Evolutionary conservation across 1,140 invertebrate genomes (phyloP).

Genomic region (Hylaeus volcanicus): DNA sequence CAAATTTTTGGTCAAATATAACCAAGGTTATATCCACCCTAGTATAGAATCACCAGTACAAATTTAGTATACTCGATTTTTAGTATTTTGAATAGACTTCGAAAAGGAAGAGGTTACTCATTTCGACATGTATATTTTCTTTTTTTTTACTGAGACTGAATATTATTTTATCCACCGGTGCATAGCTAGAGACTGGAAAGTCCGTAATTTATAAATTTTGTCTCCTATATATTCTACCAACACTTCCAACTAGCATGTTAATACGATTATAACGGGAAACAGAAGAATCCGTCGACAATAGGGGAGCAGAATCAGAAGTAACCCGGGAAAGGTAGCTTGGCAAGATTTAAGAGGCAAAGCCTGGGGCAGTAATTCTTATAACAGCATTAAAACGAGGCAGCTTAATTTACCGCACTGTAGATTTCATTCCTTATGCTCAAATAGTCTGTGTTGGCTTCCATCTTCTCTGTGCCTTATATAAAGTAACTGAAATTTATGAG

Average conservation of each 20-base stretch:
- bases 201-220: no score
- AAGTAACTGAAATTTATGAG: not conserved
- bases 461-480: conserved; percentile 25
- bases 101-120: no score
- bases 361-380: conserved; percentile 77
- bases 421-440: conserved; percentile 75
- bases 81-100: no score
- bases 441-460: conserved; percentile 46
- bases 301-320: conserved; percentile 36
- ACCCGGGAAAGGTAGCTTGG: conserved; percentile 32
- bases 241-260: not conserved
- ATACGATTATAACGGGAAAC: conserved; percentile 41
- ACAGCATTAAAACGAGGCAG: conserved; percentile 79
- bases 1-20: no score
- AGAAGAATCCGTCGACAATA: conserved; percentile 36
- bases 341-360: conserved; percentile 51
- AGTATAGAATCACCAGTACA: no score
- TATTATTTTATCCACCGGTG: no score
- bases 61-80: no score
- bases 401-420: conserved; percentile 80
- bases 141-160: no score
- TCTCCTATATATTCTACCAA: no score
- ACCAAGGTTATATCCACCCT: no score
- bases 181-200: no score
- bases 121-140: no score